Evolutionary conservation across 2,888 invertebrate species (phyloP), one percentile per base, ranked within the genome.

Genomic region (Xestia c-nigrum): DNA sequence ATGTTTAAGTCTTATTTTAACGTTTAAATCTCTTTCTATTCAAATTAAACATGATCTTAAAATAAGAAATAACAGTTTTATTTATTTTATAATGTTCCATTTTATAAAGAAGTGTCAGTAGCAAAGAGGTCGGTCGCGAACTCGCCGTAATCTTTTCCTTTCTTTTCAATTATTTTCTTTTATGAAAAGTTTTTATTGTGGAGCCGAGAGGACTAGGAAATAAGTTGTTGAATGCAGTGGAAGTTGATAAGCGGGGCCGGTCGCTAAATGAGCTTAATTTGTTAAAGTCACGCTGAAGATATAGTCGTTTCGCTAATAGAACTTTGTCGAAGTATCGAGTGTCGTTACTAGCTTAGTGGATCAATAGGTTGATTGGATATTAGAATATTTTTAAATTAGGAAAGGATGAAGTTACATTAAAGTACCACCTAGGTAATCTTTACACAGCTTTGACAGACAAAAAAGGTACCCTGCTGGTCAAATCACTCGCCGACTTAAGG

Each of bases 231-330:
- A 90, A 90, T 90, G 90, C 90, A 87, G 85, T 85, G 89, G 81
- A 81, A 81, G 85, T 88, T 86, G 88, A 89, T 89, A 86, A 83
- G 86, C 80, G 82, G 61, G 74, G 67, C 80, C 84, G 86, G 83
- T 85, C 88, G 78, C 86, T 88, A 93, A 95, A 95, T 94, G 94
- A 94, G 94, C 93, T 94, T 94, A 93, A 95, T 95, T 95, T 94
- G 93, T 92, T 90, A 93, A 92, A 94, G 94, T 94, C 94, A 92
- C 93, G 90, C 71, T 65, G 90, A 89, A 91, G 90, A 92, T 90
- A 89, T 89, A 90, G 89, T 90, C 88, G 86, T 87, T 81, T 80
- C 87, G 89, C 91, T 91, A 91, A 92, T 92, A 90, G 79, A 86
- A 86, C 81, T 89, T 86, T 89, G 90, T 91, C 91, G 85, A 90